Evolutionary conservation across 53 echinoderm and acorn worm genomes (phyloP).

Genomic region (Temnopleurus reevesii): DNA sequence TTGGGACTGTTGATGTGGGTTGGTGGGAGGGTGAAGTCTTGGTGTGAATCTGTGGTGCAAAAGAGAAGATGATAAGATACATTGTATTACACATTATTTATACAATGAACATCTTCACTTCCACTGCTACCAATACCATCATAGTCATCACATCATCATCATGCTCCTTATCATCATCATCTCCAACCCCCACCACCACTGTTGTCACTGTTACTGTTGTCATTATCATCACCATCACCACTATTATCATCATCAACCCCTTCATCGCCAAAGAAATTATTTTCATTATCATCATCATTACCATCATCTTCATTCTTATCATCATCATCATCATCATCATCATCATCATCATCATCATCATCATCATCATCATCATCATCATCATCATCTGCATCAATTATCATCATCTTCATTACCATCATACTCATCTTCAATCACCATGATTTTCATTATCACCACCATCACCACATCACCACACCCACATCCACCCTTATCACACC

Average conservation of each 20-base stretch:
- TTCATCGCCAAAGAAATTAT: not conserved
- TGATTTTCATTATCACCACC: too few relatives aligned
- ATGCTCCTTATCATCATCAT: too few relatives aligned
- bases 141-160: too few relatives aligned
- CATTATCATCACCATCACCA: not conserved
- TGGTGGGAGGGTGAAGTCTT: conserved; percentile 53
- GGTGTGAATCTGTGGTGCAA: not conserved
- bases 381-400: not conserved
- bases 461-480: not conserved
- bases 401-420: not conserved
- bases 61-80: not conserved
- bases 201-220: too few relatives aligned
- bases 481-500: not conserved
- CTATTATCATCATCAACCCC: not conserved
- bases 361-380: not conserved
- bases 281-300: not conserved
- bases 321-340: too few relatives aligned
- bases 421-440: not conserved
- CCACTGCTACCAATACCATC: not conserved
- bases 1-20: not conserved
- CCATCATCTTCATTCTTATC: not conserved
- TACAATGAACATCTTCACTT: not conserved
- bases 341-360: not conserved
- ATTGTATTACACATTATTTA: not conserved
- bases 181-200: not conserved